Evolutionary conservation across 2,797 vertebrate species (phyloP).

Genomic region (Eulemur coronatus): DNA sequence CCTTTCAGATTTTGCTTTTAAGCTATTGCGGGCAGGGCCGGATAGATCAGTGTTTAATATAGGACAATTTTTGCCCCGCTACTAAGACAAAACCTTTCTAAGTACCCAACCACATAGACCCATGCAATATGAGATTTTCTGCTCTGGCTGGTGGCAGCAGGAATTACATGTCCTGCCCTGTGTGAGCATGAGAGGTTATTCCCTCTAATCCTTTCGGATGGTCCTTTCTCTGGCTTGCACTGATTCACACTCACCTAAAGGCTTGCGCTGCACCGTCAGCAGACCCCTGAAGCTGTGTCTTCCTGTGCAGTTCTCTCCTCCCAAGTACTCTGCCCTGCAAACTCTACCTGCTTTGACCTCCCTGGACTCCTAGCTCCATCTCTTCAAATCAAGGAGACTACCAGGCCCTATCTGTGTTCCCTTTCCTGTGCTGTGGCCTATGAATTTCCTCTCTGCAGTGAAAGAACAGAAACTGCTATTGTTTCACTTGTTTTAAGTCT

Average conservation of each 20-base stretch:
- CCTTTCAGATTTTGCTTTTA: not conserved
- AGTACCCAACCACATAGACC: not conserved
- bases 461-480: not conserved
- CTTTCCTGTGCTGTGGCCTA: not conserved
- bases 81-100: not conserved
- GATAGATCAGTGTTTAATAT: not conserved
- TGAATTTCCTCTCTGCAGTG: not conserved
- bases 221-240: not conserved
- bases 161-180: not conserved
- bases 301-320: not conserved
- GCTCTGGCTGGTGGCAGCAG: not conserved
- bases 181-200: not conserved
- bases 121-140: not conserved
- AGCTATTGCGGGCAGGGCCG: not conserved
- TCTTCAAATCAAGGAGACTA: not conserved
- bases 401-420: not conserved
- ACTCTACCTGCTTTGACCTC: not conserved
- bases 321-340: rapidly evolving
- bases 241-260: not conserved
- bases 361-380: not conserved
- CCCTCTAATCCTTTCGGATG: too few relatives aligned
- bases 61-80: not conserved
- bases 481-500: not conserved
- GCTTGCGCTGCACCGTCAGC: too few relatives aligned
- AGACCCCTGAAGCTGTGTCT: not conserved